Conservation (phyloP, 1,140 invertebrate species). For the Andricus grossulariae region DNA sequence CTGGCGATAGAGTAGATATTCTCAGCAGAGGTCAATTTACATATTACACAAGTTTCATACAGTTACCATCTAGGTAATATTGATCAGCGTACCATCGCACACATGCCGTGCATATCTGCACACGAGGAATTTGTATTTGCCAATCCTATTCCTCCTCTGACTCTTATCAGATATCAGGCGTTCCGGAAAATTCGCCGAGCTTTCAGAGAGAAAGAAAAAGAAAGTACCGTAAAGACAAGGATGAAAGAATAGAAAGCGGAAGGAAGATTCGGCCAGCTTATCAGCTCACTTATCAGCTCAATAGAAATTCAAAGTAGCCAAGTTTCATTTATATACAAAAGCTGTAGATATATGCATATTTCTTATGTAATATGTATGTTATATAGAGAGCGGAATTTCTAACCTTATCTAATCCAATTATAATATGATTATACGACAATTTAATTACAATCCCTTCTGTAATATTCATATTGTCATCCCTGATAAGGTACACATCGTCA, state of each 20-base stretch:
- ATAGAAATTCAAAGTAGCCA: conserved; percentile 18
- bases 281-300: conserved; percentile 16
- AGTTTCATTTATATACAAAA: conserved; percentile 16
- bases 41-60: conserved; percentile 23
- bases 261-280: conserved; percentile 1
- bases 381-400: neutral
- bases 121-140: conserved; percentile 21
- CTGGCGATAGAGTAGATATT: conserved; percentile 6
- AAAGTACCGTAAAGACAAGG: neutral
- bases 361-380: neutral
- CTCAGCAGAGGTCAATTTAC: conserved; percentile 23
- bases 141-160: conserved; percentile 10
- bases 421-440: too few species aligned
- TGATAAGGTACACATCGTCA: too few species aligned
- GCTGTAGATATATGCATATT: neutral
- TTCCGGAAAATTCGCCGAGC: conserved; percentile 8
- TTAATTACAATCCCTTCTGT: neutral
- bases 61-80: conserved; percentile 6
- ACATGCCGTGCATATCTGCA: conserved; percentile 26
- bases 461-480: neutral
- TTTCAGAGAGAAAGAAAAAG: neutral
- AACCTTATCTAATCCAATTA: too few species aligned
- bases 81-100: conserved; percentile 25
- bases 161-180: conserved; percentile 1
- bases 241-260: conserved; percentile 2